Evolutionary conservation across 2,797 vertebrate genomes (phyloP), one percentile per base, ranked within the genome.

Genomic region (Phrynocephalus guinanensis): DNA sequence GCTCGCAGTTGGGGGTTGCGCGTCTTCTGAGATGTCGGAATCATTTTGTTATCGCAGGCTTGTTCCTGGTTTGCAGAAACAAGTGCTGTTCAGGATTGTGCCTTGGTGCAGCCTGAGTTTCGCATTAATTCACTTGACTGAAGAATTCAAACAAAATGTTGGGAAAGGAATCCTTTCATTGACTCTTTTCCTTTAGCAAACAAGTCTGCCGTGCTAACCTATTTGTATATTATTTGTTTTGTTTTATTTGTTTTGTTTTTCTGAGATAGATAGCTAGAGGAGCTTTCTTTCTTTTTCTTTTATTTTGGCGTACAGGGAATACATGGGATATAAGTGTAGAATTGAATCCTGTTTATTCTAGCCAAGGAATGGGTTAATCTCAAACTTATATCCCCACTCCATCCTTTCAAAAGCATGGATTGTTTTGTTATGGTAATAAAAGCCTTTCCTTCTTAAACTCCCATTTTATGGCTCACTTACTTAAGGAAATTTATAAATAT

Each of bases 401-500:
- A 13, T 10, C 1, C 20, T 22, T 52, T 16, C 26, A 5, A 20
- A 50, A 38, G 2, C 79, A 6, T 11, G 52, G 38, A 38, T 76
- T 80, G n/a, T 67, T 84, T 84, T 15, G 66, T 11, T 20, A 66
- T n/a, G 33, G 73, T 56, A 56, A 56, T 56, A 56, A 6, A 50
- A 24, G 22, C n/a, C 38, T 70, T 38, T 83, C 26, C 70, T 33
- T 33, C 63, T 71, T 83, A 28, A 10, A 56, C 10, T 60, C 16
- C 60, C 26, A 16, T 81, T 48, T 82, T 38, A 82, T 56, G 72
- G 50, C 38, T 60, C 60, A 56, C 71, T 76, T 76, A 50, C 48
- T 68, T 79, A 68, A 76, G 52, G 60, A 68, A 38, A 70, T 48
- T 16, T 80, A 68, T 82, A 85, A 76, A 88, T 88, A 83, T 80